Conservation (phyloP, 2,797 vertebrate species). For the Acipenser oxyrinchus region DNA sequence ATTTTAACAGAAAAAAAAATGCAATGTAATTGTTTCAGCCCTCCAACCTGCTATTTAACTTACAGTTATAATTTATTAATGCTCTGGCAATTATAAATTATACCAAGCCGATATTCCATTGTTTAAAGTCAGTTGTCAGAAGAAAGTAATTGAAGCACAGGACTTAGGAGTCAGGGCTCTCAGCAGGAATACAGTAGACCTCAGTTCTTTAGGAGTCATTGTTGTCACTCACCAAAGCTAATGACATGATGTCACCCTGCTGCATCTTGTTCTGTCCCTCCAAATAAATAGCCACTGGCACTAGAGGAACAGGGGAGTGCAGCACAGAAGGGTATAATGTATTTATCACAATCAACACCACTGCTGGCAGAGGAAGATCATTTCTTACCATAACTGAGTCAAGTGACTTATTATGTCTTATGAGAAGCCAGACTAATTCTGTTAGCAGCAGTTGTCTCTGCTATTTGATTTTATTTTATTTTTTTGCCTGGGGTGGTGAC, state of each 20-base stretch:
- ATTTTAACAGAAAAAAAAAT: no score
- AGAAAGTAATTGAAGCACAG: conserved; percentile 27
- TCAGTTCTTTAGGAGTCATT: conserved; percentile 59
- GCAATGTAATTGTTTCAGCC: no score
- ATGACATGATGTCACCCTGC: conserved; percentile 54
- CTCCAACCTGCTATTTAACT: neutral
- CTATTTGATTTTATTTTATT: conserved; percentile 43
- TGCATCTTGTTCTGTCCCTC: conserved; percentile 48
- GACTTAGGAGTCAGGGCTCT: conserved; percentile 37
- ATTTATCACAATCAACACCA: conserved; percentile 81
- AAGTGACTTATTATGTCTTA: conserved; percentile 78
- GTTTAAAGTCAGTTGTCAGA: conserved; percentile 29
- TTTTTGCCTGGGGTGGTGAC: conserved; percentile 37
- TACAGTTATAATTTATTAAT: conserved; percentile 7
- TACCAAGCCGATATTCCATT: conserved; percentile 17
- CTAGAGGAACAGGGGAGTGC: conserved; percentile 25
- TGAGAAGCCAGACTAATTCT: conserved; percentile 71
- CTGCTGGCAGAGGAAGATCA: conserved; percentile 64
- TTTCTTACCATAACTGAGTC: conserved; percentile 73
- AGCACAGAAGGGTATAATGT: conserved; percentile 43
- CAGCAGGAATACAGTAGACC: conserved; percentile 56
- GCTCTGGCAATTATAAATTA: conserved; percentile 32
- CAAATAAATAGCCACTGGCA: conserved; percentile 46
- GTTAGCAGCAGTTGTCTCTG: conserved; percentile 53
- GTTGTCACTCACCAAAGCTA: conserved; percentile 74